Evolutionary conservation across 2,888 invertebrate genomes (phyloP), one percentile per base, ranked within the genome.

Genomic region (Chorisops tibialis): DNA sequence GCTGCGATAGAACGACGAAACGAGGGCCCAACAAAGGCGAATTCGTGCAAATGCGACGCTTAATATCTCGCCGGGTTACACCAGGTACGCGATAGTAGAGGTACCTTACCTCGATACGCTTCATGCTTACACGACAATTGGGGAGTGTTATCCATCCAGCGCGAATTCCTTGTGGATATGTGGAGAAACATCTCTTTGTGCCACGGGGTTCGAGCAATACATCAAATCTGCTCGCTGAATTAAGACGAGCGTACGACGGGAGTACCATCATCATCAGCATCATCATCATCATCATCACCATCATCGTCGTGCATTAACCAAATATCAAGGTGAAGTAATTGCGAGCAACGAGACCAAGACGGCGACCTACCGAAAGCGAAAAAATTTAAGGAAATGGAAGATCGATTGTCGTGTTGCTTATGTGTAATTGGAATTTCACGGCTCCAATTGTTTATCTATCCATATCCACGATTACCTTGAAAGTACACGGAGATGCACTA

Each of bases 371-470:
- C 11, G 21, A 12, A 39, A 19, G n/a, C 39, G 19, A 19, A 18
- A 52, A 39, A 45, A 43, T 43, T 43, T 45, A 56, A 43, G 56
- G 56, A 56, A 56, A 56, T 56, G 18, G 43, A 24, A 43, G 45
- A 56, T 56, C 43, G 19, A 43, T 45, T 56, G 35, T 56, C 56
- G 45, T 56, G 56, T 56, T 45, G 30, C 45, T 45, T 43, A 45
- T 45, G 45, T 45, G 56, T 45, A 59, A 59, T 59, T 59, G 59
- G 59, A 59, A 59, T 59, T 59, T 59, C 48, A 59, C 48, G 59
- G 59, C 14, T 59, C 16, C 59, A 48, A 59, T 48, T 59, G 56
- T 56, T 56, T 56, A 56, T 56, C 45, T 43, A 18, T 45, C 19
- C 56, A 45, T 45, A 45, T 56, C 56, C 18, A 56, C 56, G 19